Base-by-base conservation (phyloP, 2,113 vertebrate genomes). In the Vulpes lagopus region DNA sequence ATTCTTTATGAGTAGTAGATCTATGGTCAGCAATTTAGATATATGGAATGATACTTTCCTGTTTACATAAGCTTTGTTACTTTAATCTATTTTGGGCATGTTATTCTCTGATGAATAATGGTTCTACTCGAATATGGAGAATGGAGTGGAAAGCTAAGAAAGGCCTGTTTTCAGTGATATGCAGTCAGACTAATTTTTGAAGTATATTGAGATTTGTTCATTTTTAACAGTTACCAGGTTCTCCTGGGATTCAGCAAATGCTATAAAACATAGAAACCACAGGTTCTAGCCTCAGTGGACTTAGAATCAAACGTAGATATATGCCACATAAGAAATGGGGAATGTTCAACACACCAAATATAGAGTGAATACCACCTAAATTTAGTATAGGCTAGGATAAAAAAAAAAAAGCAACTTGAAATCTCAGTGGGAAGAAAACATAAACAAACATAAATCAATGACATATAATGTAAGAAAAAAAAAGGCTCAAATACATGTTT, bases 1-100 rank as follows among this genome's bases (percentile, higher is more conserved):
- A 95, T 97, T 97, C 32, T 92, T 97, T 81, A 93, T 15, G 25
- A 94, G 14, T 53, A 93, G 55, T 85, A 94, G 87, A 90, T 94
- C 49, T 94, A 65, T 69, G 43, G 49, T 87, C 55, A 95, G 11
- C 5, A 14, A 98, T 83, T 1, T 57, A 65, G 85, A 97, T 87
- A 79, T 32, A 91, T 49, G 57, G 74, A 49, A 60, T 57, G 85
- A 87, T 3, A 49, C 2, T 60, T 25, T 27, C 5, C 57, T 95
- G n/a, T 32, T 80, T 83, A 71, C 1, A 43, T 76, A 90, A 85
- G 74, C 15, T 1, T 38, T 76, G 49, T 57, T 89, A 89, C 76
- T 3, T 1, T 15, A 43, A 17, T 49, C 30, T 94, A 3, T 97
- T 98, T 97, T 87, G 73, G 74, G 17, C 55, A 4, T 62, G 71